Conservation (phyloP, 2,797 vertebrate genomes). For the Anisognathus igniventris region DNA sequence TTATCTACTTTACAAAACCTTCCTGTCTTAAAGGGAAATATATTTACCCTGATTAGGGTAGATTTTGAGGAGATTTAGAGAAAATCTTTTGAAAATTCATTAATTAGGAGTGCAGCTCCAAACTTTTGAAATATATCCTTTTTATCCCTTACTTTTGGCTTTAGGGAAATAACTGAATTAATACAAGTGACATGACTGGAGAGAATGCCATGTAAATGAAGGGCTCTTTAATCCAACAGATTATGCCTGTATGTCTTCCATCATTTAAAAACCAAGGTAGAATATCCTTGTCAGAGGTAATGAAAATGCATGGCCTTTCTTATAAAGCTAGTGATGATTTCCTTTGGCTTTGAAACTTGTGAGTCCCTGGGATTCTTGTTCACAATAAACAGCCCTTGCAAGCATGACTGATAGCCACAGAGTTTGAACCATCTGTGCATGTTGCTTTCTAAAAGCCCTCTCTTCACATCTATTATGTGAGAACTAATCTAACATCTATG, state of each 20-base stretch:
- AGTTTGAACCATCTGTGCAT: not conserved
- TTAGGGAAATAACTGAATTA: not conserved
- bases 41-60: constrained; percentile 74
- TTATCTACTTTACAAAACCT: constrained; percentile 80
- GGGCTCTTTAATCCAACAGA: not conserved
- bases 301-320: not conserved
- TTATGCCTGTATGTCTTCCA: not conserved
- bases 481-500: not conserved
- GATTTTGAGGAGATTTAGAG: constrained; percentile 75
- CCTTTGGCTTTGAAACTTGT: not conserved
- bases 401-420: not conserved
- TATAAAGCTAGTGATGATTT: not conserved
- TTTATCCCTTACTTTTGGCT: not conserved
- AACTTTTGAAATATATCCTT: constrained; percentile 71
- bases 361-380: not conserved
- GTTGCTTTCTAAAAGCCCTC: not conserved
- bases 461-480: not conserved
- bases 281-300: not conserved
- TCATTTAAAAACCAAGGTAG: not conserved
- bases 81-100: constrained; percentile 78
- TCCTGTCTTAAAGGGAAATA: constrained; percentile 83
- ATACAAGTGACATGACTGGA: not conserved
- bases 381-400: not conserved
- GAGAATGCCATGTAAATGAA: not conserved
- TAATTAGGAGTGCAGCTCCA: constrained; percentile 84